A percentile compares a stretch with the other conserved stretches of the same genome.
These are phyloP conservation scores for Drosophila rubida DNA, from an alignment of 2,888 invertebrate genomes.

Conservation along the genomic window DNA sequence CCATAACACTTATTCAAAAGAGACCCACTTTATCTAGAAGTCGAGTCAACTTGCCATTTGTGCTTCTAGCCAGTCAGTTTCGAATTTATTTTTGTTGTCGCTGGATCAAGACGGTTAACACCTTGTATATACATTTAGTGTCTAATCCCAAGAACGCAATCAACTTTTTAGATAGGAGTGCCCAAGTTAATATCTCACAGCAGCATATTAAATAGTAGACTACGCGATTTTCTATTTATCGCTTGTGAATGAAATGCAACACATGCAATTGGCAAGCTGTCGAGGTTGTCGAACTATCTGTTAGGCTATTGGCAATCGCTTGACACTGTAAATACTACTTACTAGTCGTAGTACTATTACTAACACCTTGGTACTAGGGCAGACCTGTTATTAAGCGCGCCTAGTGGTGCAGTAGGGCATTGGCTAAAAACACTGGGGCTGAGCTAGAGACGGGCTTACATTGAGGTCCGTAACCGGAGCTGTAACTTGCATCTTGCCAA, in stretches of 20 bases:
- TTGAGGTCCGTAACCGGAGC: neutral
- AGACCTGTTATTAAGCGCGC: slow-evolving; percentile 5
- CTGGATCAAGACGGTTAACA: neutral
- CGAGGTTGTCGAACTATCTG: slow-evolving; percentile 41
- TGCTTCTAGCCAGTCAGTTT: neutral
- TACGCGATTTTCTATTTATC: neutral
- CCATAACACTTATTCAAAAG: too few relatives aligned
- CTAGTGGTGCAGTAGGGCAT: slow-evolving; percentile 31
- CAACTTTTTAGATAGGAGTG: neutral
- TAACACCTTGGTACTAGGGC: neutral
- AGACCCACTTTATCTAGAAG: too few relatives aligned
- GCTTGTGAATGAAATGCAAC: neutral
- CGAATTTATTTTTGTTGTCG: neutral
- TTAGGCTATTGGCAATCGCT: neutral
- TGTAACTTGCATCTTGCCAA: slow-evolving; percentile 23
- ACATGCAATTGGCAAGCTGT: neutral
- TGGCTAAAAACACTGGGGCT: slow-evolving; percentile 30
- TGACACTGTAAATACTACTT: slow-evolving; percentile 6
- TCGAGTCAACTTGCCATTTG: too few relatives aligned
- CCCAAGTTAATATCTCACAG: neutral
- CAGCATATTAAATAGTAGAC: neutral
- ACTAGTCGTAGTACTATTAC: neutral
- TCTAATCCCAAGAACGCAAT: neutral
- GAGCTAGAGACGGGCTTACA: neutral
- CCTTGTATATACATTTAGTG: neutral